phyloP scores from a whole-genome alignment of 2,888 invertebrate species.

The Agrotis segetum region DNA sequence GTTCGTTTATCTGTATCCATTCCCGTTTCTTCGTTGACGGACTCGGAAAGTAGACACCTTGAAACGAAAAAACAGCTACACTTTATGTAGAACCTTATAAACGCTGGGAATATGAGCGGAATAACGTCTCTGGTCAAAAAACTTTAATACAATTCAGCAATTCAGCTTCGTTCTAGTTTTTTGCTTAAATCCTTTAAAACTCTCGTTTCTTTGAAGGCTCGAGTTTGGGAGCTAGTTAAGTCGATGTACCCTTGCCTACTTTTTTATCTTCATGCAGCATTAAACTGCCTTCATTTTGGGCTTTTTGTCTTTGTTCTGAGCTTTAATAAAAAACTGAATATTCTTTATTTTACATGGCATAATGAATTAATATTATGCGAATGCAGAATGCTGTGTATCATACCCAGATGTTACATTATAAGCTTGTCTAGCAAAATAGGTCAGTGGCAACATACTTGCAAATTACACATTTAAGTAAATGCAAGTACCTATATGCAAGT shows the following conservation, averaged over 20 bases:
- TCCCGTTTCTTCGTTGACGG: no score
- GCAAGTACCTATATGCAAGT: neutral
- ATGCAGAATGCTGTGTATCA: constrained; percentile 4
- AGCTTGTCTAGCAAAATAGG: constrained; percentile 37
- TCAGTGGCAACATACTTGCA: constrained; percentile 23
- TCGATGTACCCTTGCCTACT: constrained; percentile 17
- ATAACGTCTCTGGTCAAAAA: constrained; percentile 7
- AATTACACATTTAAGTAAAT: constrained; percentile 11
- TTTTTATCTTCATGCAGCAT: constrained; percentile 35
- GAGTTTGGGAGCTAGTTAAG: constrained; percentile 23
- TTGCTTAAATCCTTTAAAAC: constrained; percentile 40
- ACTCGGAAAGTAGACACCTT: no score
- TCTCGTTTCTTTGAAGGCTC: constrained; percentile 37
- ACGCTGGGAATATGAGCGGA: neutral
- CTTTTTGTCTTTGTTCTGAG: constrained; percentile 2
- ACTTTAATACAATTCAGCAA: constrained; percentile 1
- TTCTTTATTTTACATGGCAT: neutral
- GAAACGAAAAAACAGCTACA: neutral
- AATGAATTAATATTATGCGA: neutral
- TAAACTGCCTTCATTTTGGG: constrained; percentile 25
- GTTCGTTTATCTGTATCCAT: no score
- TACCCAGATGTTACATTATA: constrained; percentile 29
- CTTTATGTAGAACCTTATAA: neutral
- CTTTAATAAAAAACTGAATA: neutral
- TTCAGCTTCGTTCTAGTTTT: constrained; percentile 26